Evolutionary conservation across 2,888 invertebrate genomes (phyloP), one percentile per base, ranked within the genome.

Genomic region (Synanthedon formicaeformis): DNA sequence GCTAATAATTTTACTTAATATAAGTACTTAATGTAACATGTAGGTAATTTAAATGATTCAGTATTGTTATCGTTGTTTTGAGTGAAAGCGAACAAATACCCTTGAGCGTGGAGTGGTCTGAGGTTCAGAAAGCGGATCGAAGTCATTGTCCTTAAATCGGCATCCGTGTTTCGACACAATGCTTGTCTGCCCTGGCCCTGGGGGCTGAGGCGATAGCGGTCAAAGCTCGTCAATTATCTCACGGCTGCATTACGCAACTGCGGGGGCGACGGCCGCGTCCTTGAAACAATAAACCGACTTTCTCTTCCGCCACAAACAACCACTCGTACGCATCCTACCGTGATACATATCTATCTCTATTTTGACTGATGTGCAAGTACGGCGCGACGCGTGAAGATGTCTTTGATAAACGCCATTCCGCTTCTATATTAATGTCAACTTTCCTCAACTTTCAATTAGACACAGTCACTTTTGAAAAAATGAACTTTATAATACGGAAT

Each of bases 201-300:
- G 34, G 27, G 52, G 34, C 34, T 34, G 10, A 34, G 34, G 34
- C 41, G 45, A n/a, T 12, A 4, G 3, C 53, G 53, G 54, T 48
- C 55, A 53, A 50, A 27, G 16, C 12, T 53, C 52, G 55, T 69
- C 66, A 73, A 77, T 78, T 75, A 77, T 75, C 71, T 75, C 74
- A 75, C 70, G 65, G 56, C 45, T 14, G 49, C 58, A 65, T 81
- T 81, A 64, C 75, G 71, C 68, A 78, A 78, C 58, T 3, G 56
- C 66, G 76, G 78, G 84, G 75, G 72, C 83, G 75, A 65, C 70
- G 81, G 73, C 73, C 82, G 78, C 82, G 85, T 86, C 85, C 86
- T 86, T 86, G 86, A 68, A 73, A 75, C 71, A 61, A 67, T 72
- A 71, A 74, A 69, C 62, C 60, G 55, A 82, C 86, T 84, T 84